Evolutionary conservation across 2,888 invertebrate species (phyloP).

Genomic region (Eurois occulta): DNA sequence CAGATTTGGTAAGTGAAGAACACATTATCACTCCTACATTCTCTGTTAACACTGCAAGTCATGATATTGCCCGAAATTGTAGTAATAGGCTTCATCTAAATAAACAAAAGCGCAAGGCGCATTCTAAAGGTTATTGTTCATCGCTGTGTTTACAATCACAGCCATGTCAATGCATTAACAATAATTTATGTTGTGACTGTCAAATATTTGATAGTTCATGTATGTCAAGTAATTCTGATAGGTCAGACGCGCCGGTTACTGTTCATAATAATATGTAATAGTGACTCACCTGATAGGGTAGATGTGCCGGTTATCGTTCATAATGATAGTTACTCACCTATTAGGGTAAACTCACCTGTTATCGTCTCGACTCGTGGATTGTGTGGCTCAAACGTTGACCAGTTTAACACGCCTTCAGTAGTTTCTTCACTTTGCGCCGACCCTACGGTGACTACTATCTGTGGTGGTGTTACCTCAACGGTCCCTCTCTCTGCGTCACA

Average conservation of each 20-base stretch:
- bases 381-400: conserved; percentile 8
- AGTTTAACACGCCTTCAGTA: neutral
- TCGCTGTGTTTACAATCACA: no score
- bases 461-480: conserved; percentile 4
- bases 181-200: no score
- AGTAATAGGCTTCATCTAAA: no score
- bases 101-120: no score
- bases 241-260: neutral
- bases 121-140: no score
- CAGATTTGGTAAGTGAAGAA: neutral
- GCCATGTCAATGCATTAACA: no score
- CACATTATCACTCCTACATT: neutral
- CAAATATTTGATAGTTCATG: no score
- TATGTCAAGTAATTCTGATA: no score
- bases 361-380: conserved; percentile 10
- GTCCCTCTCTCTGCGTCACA: conserved; percentile 23
- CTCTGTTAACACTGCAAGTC: conserved; percentile 12
- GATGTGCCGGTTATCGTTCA: neutral
- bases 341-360: conserved; percentile 9
- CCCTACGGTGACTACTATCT: conserved; percentile 6
- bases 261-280: neutral
- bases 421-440: conserved; percentile 15
- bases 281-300: neutral
- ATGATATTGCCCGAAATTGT: neutral
- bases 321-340: neutral